Percentiles rank a stretch among this genome's conserved stretches.
phyloP scores from a whole-genome alignment of 2,113 vertebrate genomes.

The Dromaius novaehollandiae region DNA sequence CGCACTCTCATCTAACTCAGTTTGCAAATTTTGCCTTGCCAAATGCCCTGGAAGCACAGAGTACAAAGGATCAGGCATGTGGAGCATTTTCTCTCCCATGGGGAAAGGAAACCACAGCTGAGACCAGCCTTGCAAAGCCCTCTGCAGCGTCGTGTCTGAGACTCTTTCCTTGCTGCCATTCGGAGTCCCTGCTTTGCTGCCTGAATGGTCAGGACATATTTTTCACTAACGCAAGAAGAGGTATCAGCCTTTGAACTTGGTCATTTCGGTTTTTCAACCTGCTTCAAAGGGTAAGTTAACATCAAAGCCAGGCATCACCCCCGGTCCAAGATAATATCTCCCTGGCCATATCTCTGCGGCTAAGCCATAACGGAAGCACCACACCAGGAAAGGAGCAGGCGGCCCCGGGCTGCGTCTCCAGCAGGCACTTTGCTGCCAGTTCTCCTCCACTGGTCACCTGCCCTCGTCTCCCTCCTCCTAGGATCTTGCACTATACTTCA shows the following conservation, averaged over 20 bases:
- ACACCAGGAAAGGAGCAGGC: background rate
- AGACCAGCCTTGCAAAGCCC: background rate
- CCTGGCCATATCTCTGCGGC: background rate
- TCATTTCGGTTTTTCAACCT: background rate
- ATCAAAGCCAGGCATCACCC: background rate
- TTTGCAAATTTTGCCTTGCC: background rate
- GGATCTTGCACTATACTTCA: background rate
- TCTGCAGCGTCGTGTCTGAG: background rate
- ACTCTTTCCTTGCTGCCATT: background rate
- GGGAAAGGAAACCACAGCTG: background rate
- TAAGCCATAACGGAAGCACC: background rate
- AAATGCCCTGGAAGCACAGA: background rate
- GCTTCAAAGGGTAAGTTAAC: background rate
- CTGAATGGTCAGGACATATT: background rate
- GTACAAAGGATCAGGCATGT: accelerated
- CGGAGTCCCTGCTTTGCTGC: background rate
- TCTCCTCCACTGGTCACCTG: background rate
- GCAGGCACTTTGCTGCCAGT: background rate
- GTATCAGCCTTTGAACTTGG: background rate
- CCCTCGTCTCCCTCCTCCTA: background rate
- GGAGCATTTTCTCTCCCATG: background rate
- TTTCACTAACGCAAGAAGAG: background rate
- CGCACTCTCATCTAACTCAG: background rate
- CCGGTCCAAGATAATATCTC: background rate
- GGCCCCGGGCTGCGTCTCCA: background rate